Evolutionary conservation across 53 echinoderm and acorn worm genomes (phyloP), one percentile per base, ranked within the genome.

Genomic region (Echinometra lucunter): DNA sequence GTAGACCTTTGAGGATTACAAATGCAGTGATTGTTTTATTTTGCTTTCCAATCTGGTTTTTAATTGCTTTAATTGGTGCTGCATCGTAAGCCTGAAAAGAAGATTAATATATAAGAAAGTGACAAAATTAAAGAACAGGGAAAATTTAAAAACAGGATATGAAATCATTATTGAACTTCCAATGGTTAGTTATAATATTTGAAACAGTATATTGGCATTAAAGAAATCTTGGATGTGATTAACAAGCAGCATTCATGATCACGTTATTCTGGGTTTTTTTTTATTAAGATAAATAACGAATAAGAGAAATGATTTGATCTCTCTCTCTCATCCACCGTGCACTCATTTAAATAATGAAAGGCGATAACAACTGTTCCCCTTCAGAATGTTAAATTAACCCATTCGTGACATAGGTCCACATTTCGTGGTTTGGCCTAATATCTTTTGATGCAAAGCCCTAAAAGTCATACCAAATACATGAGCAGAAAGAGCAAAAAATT

Each of bases 161-260:
- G 74, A 74, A 74, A 74, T 74, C 28, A 74, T 74, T 37, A 74
- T 74, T 74, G 74, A 74, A 74, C 28, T 74, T 74, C 74, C 74
- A 16, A 47, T 6, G 49, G 49, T n/a, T n/a, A 32, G 70, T 70
- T 70, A 70, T 27, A n/a, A 70, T 7, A 4, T 47, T 47, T 47
- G 49, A 47, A 47, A 47, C 49, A 47, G 49, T 47, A 47, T 47
- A 74, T n/a, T 74, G 74, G 37, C 74, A 74, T 74, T 12, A 35
- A 74, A 12, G 17, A 74, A 74, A 74, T 74, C 74, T 74, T 74
- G 74, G 74, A 74, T 74, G 74, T 74, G 74, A 23, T 23, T 74
- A 74, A 21, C 37, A 74, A 74, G 74, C 21, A 23, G 27, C 17
- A 23, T 21, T 74, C 74, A 74, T 74, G 11, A 35, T 16, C 27